Percentiles rank a stretch among this genome's conserved stretches.
Conservation (phyloP, 2,113 vertebrate genomes). For the Ardeotis arabs region DNA sequence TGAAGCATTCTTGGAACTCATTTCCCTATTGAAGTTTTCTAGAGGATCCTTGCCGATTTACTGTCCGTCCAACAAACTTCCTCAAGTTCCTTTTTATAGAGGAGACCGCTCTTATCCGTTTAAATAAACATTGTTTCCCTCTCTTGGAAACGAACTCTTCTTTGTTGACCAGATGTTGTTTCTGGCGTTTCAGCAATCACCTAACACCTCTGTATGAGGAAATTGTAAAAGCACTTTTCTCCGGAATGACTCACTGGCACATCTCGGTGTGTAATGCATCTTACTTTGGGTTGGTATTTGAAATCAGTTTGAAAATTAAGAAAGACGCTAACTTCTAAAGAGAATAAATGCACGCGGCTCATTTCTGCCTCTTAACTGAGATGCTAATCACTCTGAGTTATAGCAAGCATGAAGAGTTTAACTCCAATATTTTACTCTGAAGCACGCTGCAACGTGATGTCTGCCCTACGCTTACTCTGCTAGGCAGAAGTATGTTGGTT, state of each 20-base stretch:
- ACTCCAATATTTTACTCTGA: neutral
- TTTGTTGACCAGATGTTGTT: neutral
- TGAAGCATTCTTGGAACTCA: neutral
- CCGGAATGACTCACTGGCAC: neutral
- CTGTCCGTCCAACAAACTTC: neutral
- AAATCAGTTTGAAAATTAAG: neutral
- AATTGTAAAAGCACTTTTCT: neutral
- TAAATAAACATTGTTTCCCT: neutral
- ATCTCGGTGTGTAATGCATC: neutral
- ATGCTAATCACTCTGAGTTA: neutral
- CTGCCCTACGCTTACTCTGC: neutral
- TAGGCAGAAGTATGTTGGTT: neutral
- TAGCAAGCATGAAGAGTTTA: neutral
- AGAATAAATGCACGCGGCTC: neutral
- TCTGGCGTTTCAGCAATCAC: neutral
- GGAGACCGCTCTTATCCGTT: neutral
- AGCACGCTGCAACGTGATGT: neutral
- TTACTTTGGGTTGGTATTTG: neutral
- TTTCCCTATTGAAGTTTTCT: neutral
- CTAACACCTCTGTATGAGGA: neutral
- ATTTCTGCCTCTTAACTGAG: neutral
- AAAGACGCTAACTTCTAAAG: neutral
- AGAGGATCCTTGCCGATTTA: neutral
- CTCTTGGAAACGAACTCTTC: neutral
- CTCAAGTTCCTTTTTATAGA: neutral